Evolutionary conservation across 2,888 invertebrate species (phyloP).

Genomic region (Melanchra persicariae): DNA sequence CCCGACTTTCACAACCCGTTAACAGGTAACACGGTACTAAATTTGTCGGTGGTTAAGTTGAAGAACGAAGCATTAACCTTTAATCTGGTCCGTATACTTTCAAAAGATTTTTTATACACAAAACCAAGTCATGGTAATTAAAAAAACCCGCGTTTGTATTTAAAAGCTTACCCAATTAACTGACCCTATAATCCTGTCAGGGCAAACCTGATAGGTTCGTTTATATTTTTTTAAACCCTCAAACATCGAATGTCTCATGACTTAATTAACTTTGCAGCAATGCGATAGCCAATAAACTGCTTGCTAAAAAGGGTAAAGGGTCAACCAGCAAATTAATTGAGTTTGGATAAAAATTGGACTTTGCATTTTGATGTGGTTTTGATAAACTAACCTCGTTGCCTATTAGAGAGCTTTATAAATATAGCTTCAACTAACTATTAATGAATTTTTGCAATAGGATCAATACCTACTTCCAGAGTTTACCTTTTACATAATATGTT

Average conservation of each 20-base stretch:
- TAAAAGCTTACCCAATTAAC: constrained; percentile 21
- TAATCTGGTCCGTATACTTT: too few species aligned
- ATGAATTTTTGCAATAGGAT: too few species aligned
- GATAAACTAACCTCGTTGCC: neutral
- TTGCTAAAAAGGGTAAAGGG: too few species aligned
- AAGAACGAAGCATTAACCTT: too few species aligned
- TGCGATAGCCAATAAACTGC: constrained; percentile 38
- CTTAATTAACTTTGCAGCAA: constrained; percentile 41
- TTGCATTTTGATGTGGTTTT: constrained; percentile 9
- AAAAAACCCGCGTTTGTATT: neutral
- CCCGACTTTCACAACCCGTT: too few species aligned
- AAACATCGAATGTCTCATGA: constrained; percentile 18
- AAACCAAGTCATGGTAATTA: too few species aligned
- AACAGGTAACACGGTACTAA: too few species aligned
- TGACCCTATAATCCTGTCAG: neutral
- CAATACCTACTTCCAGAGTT: too few species aligned
- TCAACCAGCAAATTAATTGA: constrained; percentile 25
- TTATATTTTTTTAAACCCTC: constrained; percentile 18
- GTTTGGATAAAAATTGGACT: constrained; percentile 11
- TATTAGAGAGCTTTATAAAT: too few species aligned
- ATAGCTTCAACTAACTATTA: too few species aligned
- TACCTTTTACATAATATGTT: too few species aligned
- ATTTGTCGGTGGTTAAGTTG: too few species aligned
- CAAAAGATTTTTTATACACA: neutral
- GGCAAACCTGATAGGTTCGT: neutral